A percentile compares a stretch with the other conserved stretches of the same genome.
These are phyloP conservation scores for Setipinna tenuifilis DNA, from an alignment of 2,797 vertebrate species.

Conservation along the genomic window DNA sequence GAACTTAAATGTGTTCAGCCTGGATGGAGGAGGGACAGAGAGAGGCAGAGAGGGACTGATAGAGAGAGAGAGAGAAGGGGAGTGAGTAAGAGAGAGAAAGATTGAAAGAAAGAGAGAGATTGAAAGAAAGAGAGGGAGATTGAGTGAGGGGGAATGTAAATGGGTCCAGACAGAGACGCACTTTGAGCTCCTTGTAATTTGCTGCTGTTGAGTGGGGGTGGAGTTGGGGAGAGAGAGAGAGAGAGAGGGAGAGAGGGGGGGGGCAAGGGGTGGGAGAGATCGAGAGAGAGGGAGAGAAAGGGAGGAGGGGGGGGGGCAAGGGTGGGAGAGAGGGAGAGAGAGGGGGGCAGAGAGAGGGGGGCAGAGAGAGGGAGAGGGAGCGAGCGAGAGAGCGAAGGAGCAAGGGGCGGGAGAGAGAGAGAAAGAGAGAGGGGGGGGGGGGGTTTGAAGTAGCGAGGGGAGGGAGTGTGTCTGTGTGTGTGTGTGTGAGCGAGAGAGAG, in stretches of 20 bases:
- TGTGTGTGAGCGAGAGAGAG: constrained; percentile 22
- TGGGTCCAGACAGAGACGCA: constrained; percentile 51
- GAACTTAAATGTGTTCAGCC: not conserved
- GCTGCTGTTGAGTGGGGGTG: constrained; percentile 64
- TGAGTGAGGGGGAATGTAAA: not conserved
- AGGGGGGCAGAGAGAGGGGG: constrained; percentile 57
- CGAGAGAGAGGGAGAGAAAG: not conserved
- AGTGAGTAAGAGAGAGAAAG: constrained; percentile 32
- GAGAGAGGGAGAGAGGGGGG: not conserved
- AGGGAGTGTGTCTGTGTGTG: constrained; percentile 19
- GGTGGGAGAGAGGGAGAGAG: constrained; percentile 22
- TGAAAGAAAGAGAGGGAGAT: constrained; percentile 24
- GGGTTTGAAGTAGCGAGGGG: constrained; percentile 36
- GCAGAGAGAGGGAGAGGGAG: constrained; percentile 54
- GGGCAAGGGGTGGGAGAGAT: not conserved
- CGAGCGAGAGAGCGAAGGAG: constrained; percentile 64
- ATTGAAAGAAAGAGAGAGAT: not conserved
- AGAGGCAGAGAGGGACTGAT: not conserved
- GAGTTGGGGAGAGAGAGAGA: constrained; percentile 72
- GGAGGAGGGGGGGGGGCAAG: constrained; percentile 66
- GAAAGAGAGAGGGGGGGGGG: constrained; percentile 30
- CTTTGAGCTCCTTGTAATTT: constrained; percentile 73
- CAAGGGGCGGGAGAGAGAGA: constrained; percentile 34
- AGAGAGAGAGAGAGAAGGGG: too few relatives aligned
- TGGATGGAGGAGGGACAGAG: constrained; percentile 45